phyloP scores from a whole-genome alignment of 2,797 vertebrate species.

The Sebastes paucispinis region DNA sequence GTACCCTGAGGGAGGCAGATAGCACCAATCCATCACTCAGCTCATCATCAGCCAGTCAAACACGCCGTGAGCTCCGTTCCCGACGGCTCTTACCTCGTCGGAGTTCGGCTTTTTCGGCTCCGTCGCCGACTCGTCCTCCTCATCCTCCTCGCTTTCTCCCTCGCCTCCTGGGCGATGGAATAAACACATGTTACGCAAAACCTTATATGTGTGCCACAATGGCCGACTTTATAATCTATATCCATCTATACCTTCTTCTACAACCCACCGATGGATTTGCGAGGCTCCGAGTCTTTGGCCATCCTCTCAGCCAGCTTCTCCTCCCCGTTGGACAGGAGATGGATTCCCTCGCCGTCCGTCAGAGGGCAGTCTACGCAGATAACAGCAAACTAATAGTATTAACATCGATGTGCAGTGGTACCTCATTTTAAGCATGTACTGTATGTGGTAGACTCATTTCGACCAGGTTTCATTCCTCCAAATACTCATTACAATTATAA shows the following conservation, averaged over 20 bases:
- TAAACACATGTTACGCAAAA: background rate
- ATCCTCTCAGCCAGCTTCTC: slow-evolving; percentile 80
- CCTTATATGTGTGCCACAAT: too few relatives aligned
- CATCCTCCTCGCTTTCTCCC: slow-evolving; percentile 88
- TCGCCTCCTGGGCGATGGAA: slow-evolving; percentile 78
- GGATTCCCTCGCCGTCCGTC: slow-evolving; percentile 69
- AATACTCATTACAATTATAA: background rate
- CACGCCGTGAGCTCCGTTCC: background rate
- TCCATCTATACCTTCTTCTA: background rate
- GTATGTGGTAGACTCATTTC: background rate
- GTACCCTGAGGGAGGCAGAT: slow-evolving; percentile 83
- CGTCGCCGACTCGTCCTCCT: slow-evolving; percentile 83
- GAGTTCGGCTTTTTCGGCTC: slow-evolving; percentile 87
- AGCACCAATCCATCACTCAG: slow-evolving; percentile 29
- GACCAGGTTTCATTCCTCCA: background rate
- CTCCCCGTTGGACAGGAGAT: slow-evolving; percentile 85
- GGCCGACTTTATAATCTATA: background rate
- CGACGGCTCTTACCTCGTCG: slow-evolving; percentile 82
- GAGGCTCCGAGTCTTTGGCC: slow-evolving; percentile 80
- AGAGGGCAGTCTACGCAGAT: slow-evolving; percentile 72
- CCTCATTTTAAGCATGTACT: background rate
- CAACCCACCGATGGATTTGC: slow-evolving; percentile 87
- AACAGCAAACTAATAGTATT: background rate
- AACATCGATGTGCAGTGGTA: background rate
- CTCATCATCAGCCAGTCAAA: background rate